phyloP scores from a whole-genome alignment of 2,888 invertebrate genomes.

The Pammene aurita region DNA sequence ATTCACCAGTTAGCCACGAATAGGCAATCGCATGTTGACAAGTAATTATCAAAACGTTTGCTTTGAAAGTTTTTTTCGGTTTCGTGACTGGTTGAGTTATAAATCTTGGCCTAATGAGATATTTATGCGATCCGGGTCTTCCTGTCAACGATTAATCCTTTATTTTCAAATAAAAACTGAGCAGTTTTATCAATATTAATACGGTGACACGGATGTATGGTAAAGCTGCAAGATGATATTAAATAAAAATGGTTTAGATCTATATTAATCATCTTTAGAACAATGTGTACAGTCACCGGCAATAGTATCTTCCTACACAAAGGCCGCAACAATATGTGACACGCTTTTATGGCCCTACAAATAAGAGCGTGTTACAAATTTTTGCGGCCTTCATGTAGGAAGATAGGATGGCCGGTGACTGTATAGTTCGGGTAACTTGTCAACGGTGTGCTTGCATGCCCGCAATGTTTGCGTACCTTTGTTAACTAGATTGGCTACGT shows the following conservation, averaged over 20 bases:
- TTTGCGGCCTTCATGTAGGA: too few species aligned
- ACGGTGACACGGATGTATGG: constrained; percentile 38
- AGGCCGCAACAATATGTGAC: too few species aligned
- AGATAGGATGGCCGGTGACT: too few species aligned
- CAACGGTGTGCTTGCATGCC: too few species aligned
- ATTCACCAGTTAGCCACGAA: constrained; percentile 61
- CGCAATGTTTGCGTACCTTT: too few species aligned
- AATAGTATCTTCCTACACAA: too few species aligned
- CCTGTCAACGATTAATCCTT: constrained; percentile 80
- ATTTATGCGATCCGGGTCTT: constrained; percentile 75
- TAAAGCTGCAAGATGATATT: constrained; percentile 4
- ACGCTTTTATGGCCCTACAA: too few species aligned
- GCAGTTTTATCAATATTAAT: constrained; percentile 64
- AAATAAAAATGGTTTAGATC: not conserved
- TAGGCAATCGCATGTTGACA: constrained; percentile 82
- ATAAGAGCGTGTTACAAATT: too few species aligned
- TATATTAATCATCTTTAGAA: too few species aligned
- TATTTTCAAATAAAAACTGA: constrained; percentile 61
- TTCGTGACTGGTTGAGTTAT: constrained; percentile 78
- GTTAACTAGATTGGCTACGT: too few species aligned
- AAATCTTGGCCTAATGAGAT: constrained; percentile 81
- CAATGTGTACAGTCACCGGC: too few species aligned
- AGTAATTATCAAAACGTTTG: constrained; percentile 79
- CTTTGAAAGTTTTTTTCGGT: constrained; percentile 75
- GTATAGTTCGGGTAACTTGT: too few species aligned